These are phyloP conservation scores for Rutpela maculata DNA, from an alignment of 2,888 invertebrate genomes.

Conservation along the genomic window DNA sequence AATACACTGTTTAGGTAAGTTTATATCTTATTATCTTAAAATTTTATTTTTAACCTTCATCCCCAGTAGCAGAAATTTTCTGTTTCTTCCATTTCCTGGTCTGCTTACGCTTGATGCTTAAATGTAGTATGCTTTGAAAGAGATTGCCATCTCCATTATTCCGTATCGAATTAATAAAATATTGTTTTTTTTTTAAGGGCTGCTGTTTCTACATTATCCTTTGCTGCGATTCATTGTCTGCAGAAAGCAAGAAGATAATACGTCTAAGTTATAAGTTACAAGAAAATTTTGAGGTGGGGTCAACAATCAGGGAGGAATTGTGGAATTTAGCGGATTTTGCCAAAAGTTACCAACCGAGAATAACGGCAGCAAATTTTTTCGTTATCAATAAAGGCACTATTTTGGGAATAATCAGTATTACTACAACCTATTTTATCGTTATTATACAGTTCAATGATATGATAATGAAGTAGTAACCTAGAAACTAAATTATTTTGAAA, in stretches of 20 bases:
- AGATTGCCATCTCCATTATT: no score
- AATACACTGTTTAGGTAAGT: no score
- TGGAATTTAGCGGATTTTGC: constrained; percentile 37
- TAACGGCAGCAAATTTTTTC: constrained; percentile 47
- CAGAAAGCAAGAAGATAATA: background rate
- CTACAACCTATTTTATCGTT: constrained; percentile 46
- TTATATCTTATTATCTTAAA: no score
- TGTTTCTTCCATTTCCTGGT: no score
- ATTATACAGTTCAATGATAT: constrained; percentile 40
- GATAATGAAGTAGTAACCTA: background rate
- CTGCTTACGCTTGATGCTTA: no score
- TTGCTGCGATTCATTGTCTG: background rate
- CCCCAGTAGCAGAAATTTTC: no score
- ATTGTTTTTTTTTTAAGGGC: background rate
- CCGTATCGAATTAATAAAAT: no score
- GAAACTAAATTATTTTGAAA: no score
- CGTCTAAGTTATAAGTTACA: constrained; percentile 41
- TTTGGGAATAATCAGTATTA: constrained; percentile 38
- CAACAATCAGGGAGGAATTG: constrained; percentile 41
- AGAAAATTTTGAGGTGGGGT: constrained; percentile 37
- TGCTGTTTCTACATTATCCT: background rate
- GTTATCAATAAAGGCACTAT: constrained; percentile 42
- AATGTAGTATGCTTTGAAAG: no score
- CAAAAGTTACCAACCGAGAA: constrained; percentile 31
- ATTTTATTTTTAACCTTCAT: no score